Conservation (phyloP, 2,797 vertebrate species). For the Crenichthys baileyi region DNA sequence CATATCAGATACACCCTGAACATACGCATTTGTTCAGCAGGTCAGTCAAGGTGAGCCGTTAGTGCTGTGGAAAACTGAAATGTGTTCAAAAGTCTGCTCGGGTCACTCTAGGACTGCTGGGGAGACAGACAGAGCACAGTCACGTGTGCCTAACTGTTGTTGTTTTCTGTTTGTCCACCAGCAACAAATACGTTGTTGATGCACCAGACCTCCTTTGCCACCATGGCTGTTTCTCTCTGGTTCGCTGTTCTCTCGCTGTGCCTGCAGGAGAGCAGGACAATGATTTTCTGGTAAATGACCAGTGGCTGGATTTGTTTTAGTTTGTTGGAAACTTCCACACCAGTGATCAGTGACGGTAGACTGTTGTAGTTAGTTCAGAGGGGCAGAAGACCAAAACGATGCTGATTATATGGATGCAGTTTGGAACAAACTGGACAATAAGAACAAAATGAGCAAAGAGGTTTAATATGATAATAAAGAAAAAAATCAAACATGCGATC, state of each 20-base stretch:
- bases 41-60: conserved; percentile 25
- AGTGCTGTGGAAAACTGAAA: conserved; percentile 37
- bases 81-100: conserved; percentile 8
- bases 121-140: conserved; percentile 58
- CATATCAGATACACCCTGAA: conserved; percentile 24
- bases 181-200: conserved; percentile 64
- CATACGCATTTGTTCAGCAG: conserved; percentile 22
- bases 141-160: conserved; percentile 48
- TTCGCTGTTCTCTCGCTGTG: conserved; percentile 17
- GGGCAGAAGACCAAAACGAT: conserved; percentile 49
- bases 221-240: conserved; percentile 32
- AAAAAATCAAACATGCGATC: not conserved
- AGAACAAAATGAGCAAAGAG: conserved; percentile 9
- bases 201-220: conserved; percentile 52
- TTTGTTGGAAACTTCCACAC: conserved; percentile 68
- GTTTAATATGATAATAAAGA: not conserved
- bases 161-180: conserved; percentile 63
- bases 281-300: conserved; percentile 55
- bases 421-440: conserved; percentile 43
- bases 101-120: conserved; percentile 49
- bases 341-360: conserved; percentile 64
- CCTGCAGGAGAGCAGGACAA: conserved; percentile 47
- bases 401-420: conserved; percentile 55
- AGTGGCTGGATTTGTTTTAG: conserved; percentile 26
- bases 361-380: conserved; percentile 39